Base-by-base conservation (phyloP, 1,140 invertebrate genomes). In the Nylanderia fulva region DNA sequence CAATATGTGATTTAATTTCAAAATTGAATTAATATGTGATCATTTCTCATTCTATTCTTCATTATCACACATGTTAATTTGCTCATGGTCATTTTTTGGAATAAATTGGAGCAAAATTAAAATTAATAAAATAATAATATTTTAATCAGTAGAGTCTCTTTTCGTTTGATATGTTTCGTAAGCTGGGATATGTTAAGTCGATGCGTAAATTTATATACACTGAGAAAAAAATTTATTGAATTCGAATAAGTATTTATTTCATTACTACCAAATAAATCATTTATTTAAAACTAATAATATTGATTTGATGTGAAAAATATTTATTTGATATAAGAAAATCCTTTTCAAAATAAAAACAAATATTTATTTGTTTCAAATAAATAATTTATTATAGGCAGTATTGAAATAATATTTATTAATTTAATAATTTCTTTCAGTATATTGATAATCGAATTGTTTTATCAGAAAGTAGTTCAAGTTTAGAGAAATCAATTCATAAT, bases 381-480 rank as follows among this genome's bases (percentile, higher is more conserved):
- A n/a, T n/a, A n/a, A n/a, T n/a, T n/a, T n/a, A n/a, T n/a, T n/a
- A n/a, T n/a, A n/a, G n/a, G n/a, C n/a, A n/a, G n/a, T n/a, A n/a
- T n/a, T n/a, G n/a, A n/a, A n/a, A n/a, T n/a, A n/a, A n/a, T n/a
- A n/a, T n/a, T n/a, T n/a, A n/a, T n/a, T n/a, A n/a, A n/a, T n/a
- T n/a, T n/a, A n/a, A n/a, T n/a, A n/a, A n/a, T n/a, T n/a, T n/a
- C n/a, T n/a, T n/a, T n/a, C n/a, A n/a, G n/a, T n/a, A n/a, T 71
- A 66, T 33, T 42, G 33, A 58, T 64, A 75, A 77, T 4, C 21
- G 2, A 79, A 24, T 13, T 21, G 27, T 82, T 71, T 48, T 39
- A 33, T 80, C 8, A 3, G 8, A 33, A 80, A 42, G 36, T 72
- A 54, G 45, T 24, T 71, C 77, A 71, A 71, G 8, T 45, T 82